Evolutionary conservation across 2,797 vertebrate genomes (phyloP).

Genomic region (Diglossa cyanea): DNA sequence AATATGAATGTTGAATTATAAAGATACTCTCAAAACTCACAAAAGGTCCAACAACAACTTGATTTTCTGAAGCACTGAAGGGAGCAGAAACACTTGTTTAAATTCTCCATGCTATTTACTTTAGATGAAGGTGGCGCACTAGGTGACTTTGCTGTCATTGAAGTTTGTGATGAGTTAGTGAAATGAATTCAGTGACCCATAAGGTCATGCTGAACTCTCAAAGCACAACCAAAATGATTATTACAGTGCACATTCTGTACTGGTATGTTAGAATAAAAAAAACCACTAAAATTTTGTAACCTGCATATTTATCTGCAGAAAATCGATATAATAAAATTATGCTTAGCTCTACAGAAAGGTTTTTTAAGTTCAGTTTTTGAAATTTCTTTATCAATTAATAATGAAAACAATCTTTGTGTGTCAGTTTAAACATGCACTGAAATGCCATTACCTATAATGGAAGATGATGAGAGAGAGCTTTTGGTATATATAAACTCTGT

Average conservation of each 20-base stretch:
- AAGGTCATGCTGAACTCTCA: conserved; percentile 33
- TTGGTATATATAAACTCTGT: not conserved
- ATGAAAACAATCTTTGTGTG: not conserved
- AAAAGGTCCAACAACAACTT: not conserved
- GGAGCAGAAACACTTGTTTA: conserved; percentile 7
- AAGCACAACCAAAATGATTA: conserved; percentile 19
- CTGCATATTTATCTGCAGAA: not conserved
- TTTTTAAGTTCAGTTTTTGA: not conserved
- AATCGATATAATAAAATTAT: not conserved
- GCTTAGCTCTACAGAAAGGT: not conserved
- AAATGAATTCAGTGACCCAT: conserved; percentile 57
- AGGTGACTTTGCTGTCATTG: conserved; percentile 51
- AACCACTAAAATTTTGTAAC: not conserved
- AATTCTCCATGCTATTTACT: conserved; percentile 36
- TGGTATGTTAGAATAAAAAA: not conserved
- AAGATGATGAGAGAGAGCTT: not conserved
- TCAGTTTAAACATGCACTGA: not conserved
- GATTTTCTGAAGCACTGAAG: not conserved
- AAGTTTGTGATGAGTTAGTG: conserved; percentile 41
- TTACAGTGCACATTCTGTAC: not conserved
- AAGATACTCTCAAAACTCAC: not conserved
- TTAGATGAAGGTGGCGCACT: conserved; percentile 10
- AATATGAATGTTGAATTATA: not conserved
- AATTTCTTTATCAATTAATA: not conserved
- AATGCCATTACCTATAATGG: not conserved